Evolutionary conservation across 2,797 vertebrate species (phyloP).

Genomic region (Scleropages formosus): DNA sequence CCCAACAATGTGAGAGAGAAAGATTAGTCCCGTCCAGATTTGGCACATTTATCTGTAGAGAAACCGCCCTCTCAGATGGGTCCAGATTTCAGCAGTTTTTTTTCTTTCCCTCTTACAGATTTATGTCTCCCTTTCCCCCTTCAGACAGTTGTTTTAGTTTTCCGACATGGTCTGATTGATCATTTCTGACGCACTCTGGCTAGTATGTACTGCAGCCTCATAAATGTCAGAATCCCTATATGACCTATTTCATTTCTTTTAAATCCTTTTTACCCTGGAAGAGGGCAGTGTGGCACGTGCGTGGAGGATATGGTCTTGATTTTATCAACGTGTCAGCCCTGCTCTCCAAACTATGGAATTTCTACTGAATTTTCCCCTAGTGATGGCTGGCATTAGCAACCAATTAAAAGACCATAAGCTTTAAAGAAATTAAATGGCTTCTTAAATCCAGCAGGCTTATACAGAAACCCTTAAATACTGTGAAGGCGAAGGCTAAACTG

Average conservation of each 20-base stretch:
- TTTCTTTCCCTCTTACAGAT: conserved; percentile 9
- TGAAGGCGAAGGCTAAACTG: too few species aligned
- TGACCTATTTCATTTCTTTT: neutral
- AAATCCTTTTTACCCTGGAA: conserved; percentile 12
- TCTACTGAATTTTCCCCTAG: neutral
- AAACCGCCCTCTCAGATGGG: conserved; percentile 40
- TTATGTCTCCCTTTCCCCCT: conserved; percentile 31
- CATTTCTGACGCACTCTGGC: neutral
- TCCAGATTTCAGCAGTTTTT: conserved; percentile 39
- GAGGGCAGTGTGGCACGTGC: neutral
- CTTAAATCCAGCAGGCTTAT: neutral
- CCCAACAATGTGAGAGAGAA: conserved; percentile 38
- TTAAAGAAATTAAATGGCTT: neutral
- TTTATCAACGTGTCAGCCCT: neutral
- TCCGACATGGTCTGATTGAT: conserved; percentile 8
- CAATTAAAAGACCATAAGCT: conserved; percentile 4
- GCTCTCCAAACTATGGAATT: neutral
- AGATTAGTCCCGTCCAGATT: conserved; percentile 44
- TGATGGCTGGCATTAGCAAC: conserved; percentile 4
- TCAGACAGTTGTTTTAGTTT: neutral
- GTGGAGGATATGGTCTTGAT: neutral
- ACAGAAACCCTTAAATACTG: neutral
- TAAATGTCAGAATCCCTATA: conserved; percentile 9
- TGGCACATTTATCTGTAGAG: conserved; percentile 40
- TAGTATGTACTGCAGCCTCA: neutral